A percentile compares a stretch with the other conserved stretches of the same genome.
Conservation (phyloP, 2,888 invertebrate species). For the Trisateles emortualis region DNA sequence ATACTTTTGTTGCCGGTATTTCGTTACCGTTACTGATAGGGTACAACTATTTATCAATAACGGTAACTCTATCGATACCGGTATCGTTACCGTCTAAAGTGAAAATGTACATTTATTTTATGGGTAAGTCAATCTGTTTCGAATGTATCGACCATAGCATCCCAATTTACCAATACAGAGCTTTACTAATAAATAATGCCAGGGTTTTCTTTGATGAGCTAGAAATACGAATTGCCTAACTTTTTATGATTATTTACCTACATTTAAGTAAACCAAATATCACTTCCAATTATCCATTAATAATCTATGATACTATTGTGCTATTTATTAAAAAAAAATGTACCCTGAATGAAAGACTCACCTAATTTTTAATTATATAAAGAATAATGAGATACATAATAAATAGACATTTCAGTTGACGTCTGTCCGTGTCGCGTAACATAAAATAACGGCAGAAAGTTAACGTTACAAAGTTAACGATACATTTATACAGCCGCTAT, state of each 20-base stretch:
- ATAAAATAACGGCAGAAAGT: background rate
- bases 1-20: no score
- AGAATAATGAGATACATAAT: slow-evolving; percentile 13
- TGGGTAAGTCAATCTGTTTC: background rate
- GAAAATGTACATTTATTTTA: no score
- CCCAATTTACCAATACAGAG: slow-evolving; percentile 16
- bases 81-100: no score
- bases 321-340: no score
- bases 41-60: no score
- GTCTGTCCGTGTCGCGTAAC: slow-evolving; percentile 61
- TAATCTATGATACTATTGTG: no score
- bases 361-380: background rate
- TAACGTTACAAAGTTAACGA: slow-evolving; percentile 17
- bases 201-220: slow-evolving; percentile 8
- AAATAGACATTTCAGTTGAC: slow-evolving; percentile 74
- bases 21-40: background rate
- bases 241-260: no score
- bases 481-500: slow-evolving; percentile 18
- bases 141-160: slow-evolving; percentile 5
- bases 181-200: slow-evolving; percentile 41
- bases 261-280: background rate
- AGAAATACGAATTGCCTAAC: background rate
- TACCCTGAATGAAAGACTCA: no score
- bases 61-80: no score
- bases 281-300: no score